Evolutionary conservation across 2,113 vertebrate species (phyloP).

Genomic region (Noctilio leporinus): DNA sequence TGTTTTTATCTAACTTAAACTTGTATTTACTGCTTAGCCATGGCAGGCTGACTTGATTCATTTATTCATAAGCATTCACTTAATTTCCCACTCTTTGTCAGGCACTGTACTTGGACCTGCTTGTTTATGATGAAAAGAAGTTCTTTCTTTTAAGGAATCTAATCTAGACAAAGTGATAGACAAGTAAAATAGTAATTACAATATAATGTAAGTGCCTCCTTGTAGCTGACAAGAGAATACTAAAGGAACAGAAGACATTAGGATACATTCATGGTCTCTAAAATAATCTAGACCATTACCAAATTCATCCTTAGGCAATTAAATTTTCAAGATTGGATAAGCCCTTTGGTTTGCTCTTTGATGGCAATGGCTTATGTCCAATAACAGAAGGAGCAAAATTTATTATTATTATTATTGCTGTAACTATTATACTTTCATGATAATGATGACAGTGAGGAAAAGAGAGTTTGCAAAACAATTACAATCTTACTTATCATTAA

Average conservation of each 20-base stretch:
- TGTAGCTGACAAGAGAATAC: background rate
- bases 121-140: background rate
- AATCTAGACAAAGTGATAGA: background rate
- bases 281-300: background rate
- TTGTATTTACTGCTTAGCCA: background rate
- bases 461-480: background rate
- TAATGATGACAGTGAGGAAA: background rate
- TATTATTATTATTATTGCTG: background rate
- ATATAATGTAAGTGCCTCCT: background rate
- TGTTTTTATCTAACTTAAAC: slow-evolving; percentile 34
- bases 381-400: background rate
- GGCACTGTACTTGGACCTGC: background rate
- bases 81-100: background rate
- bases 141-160: slow-evolving; percentile 21
- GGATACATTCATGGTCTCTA: background rate
- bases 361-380: background rate
- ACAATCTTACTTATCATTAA: slow-evolving; percentile 2
- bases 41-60: background rate
- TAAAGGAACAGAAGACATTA: background rate
- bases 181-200: background rate
- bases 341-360: background rate
- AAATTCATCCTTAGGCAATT: background rate
- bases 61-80: slow-evolving; percentile 2
- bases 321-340: background rate
- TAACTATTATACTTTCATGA: background rate